A percentile compares a stretch with the other conserved stretches of the same genome.
These are phyloP conservation scores for Meloidogyne floridensis DNA, from an alignment of 1,140 invertebrate species.

Conservation along the genomic window DNA sequence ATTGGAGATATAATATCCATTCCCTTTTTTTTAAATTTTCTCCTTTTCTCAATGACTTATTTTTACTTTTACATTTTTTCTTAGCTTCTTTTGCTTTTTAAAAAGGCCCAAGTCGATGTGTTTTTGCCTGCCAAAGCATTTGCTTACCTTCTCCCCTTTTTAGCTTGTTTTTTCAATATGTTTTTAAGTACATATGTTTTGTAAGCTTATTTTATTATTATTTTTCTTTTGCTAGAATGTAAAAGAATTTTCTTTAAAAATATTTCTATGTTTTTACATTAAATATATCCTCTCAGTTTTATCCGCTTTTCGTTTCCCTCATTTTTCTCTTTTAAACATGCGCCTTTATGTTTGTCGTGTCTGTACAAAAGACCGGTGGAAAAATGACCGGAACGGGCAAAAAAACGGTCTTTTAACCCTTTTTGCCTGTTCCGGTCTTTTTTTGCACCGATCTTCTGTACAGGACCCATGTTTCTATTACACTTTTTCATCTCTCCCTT, in stretches of 20 bases:
- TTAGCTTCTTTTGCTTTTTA: background rate
- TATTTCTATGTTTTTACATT: background rate
- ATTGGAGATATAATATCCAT: background rate
- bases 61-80: background rate
- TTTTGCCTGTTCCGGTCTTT: background rate
- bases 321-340: too few relatives aligned
- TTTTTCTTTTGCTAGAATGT: background rate
- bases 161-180: conserved; percentile 3
- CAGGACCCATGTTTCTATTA: background rate
- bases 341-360: too few relatives aligned
- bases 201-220: background rate
- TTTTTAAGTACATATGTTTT: conserved; percentile 5
- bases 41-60: background rate
- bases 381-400: too few relatives aligned
- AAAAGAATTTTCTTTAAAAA: background rate
- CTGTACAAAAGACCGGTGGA: too few relatives aligned
- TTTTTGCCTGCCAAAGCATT: background rate
- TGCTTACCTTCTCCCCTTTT: background rate
- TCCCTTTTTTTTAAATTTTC: background rate
- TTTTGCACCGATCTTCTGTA: background rate
- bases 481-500: background rate
- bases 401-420: too few relatives aligned
- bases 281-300: background rate
- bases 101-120: background rate
- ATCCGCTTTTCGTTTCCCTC: too few relatives aligned